Base-by-base conservation (phyloP, 2,113 vertebrate species). In the Podilymbus podiceps region DNA sequence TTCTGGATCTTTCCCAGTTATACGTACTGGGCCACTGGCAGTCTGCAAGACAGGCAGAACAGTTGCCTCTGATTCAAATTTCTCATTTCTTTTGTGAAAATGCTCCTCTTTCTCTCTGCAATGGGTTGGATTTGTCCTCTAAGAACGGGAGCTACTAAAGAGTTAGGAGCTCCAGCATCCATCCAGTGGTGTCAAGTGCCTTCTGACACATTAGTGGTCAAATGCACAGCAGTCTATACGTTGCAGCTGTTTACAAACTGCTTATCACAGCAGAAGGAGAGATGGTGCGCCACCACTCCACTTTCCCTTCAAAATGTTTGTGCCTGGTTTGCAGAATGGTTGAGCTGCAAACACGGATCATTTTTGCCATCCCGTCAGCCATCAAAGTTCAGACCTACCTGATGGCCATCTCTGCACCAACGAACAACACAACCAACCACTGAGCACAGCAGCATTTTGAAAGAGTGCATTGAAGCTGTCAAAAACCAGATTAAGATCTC, bases 1-100 rank as follows among this genome's bases (percentile, higher is more conserved):
- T 94, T 95, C 91, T 97, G 97, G 94, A 91, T 92, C 91, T 89
- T 92, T 84, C 95, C 91, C 95, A 95, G 81, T 93, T 93, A 15
- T 89, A 71, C 82, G 92, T 62, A 55, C 84, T 76, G 66, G 62
- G 87, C 82, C 46, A 31, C 38, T 85, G 81, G 40, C 71, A 75
- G 77, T n/a, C 64, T 60, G 58, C 55, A 74, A 92, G 87, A 22
- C 13, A 75, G 49, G 40, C 79, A 92, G 42, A 89, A 28, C 50
- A 60, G 62, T 94, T 66, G 76, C 23, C 58, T 93, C 73, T 67
- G 50, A 95, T 81, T 76, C 71, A 87, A 40, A 91, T 82, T 89
- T 85, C 81, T 88, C 18, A 2, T 85, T 89, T 67, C 28, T 93
- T 87, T 59, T 89, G 62, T 73, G 85, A 68, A 68, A 95, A 91